Evolutionary conservation across 1,140 invertebrate species (phyloP), one percentile per base, ranked within the genome.

Genomic region (Orchestia grillus): DNA sequence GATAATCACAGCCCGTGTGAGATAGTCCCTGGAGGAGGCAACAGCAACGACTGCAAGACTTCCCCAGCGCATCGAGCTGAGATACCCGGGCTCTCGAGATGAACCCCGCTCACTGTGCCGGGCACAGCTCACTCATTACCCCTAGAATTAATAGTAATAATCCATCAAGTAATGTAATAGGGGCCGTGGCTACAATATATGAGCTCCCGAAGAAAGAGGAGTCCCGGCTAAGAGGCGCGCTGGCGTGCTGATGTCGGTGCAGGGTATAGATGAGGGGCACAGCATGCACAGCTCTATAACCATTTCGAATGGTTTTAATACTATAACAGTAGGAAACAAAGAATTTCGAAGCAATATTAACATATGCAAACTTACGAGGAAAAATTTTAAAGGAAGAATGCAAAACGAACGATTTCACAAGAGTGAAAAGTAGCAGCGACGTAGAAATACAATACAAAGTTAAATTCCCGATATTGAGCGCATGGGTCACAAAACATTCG

Each of bases 61-160:
- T 42, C 28, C 15, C 28, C 62, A 77, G 47, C 47, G 47, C 47
- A 53, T 23, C 11, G 15, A 8, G 62, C 11, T 77, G 62, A 23
- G 62, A 28, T 36, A 36, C 15, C 62, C 28, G 62, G 62, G 62
- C 62, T 77, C 62, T 77, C 62, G 28, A 77, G 62, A 77, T 77
- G 62, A 77, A 77, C 62, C 47, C 62, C 62, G 62, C 28, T 77
- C 62, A 77, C 62, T 77, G 92, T 94, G 92, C 44, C 47, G 44
- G 44, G 92, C 92, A 6, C 44, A 42, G 92, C 92, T 94, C 92
- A 44, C 92, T 94, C 92, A 94, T 94, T 94, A 94, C 44, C 43
- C 92, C 92, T 94, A 94, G 92, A 94, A 94, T 94, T 94, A 94
- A 44, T 94, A 94, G 41, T 94, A 94, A 94, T 94, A 94, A 94